Evolutionary conservation across 2,888 invertebrate species (phyloP).

Genomic region (Lasioglossum vierecki): DNA sequence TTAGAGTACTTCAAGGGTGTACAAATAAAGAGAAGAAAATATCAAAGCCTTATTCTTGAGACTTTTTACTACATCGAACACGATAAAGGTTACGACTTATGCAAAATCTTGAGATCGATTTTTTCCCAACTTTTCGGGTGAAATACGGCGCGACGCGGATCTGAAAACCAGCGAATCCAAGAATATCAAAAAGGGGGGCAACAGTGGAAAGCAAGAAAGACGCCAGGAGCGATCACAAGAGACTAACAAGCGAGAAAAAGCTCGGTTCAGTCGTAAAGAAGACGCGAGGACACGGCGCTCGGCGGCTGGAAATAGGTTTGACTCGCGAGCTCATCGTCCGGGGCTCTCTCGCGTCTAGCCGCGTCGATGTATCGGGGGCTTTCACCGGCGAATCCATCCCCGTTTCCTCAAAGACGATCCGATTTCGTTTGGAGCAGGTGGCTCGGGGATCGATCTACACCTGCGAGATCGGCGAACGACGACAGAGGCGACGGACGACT

Average conservation of each 20-base stretch:
- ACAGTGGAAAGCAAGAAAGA: not conserved
- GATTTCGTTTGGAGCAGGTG: not conserved
- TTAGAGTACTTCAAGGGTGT: no score
- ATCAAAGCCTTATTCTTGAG: no score
- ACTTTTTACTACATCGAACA: no score
- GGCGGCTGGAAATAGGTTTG: conserved; percentile 71
- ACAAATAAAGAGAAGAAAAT: no score
- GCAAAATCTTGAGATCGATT: no score
- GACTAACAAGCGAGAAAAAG: conserved; percentile 32
- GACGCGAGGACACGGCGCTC: conserved; percentile 36
- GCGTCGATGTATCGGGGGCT: not conserved
- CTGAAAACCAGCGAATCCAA: not conserved
- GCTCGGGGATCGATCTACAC: not conserved
- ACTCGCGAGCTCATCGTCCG: conserved; percentile 70
- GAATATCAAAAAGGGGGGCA: not conserved
- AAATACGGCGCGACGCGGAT: not conserved
- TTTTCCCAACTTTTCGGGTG: no score
- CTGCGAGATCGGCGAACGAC: not conserved
- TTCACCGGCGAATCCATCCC: not conserved
- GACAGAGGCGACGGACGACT: conserved; percentile 21
- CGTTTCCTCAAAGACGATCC: no score
- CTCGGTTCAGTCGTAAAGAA: conserved; percentile 23
- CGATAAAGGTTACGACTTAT: no score
- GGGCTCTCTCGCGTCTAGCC: conserved; percentile 36
- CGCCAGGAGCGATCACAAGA: not conserved